A percentile compares a stretch with the other conserved stretches of the same genome.
Conservation (phyloP, 2,888 invertebrate species). For the Torymus texanus region DNA sequence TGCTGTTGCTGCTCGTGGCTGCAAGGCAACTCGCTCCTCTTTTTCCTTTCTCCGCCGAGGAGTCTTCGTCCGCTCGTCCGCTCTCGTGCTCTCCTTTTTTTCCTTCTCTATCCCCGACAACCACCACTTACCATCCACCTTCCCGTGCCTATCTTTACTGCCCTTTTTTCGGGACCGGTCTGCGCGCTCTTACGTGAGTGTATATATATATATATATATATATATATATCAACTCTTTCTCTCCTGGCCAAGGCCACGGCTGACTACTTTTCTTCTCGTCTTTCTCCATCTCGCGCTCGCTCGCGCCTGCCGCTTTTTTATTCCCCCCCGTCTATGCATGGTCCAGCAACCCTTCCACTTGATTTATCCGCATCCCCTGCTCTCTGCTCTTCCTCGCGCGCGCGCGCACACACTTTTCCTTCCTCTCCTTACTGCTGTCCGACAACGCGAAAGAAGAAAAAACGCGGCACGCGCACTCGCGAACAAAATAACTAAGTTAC, state of each 20-base stretch:
- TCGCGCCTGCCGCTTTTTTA: constrained; percentile 27
- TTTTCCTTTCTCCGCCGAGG: constrained; percentile 38
- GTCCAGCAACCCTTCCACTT: constrained; percentile 69
- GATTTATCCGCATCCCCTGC: constrained; percentile 68
- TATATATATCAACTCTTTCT: not conserved
- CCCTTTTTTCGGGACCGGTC: constrained; percentile 57
- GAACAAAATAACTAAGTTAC: constrained; percentile 32
- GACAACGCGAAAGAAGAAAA: not conserved
- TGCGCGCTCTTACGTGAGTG: constrained; percentile 11
- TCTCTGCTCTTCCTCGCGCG: constrained; percentile 37
- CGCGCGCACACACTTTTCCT: constrained; percentile 5
- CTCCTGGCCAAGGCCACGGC: constrained; percentile 50
- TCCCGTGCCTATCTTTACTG: constrained; percentile 55
- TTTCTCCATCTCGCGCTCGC: constrained; percentile 39
- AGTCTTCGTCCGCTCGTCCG: constrained; percentile 34
- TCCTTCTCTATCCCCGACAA: constrained; percentile 54
- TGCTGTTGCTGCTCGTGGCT: constrained; percentile 44
- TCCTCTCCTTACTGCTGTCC: constrained; percentile 1
- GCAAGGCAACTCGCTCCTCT: constrained; percentile 46
- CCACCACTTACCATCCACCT: constrained; percentile 56
- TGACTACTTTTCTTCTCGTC: constrained; percentile 50
- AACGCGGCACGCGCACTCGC: constrained; percentile 7
- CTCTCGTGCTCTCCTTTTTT: constrained; percentile 53
- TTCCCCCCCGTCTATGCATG: constrained; percentile 59
- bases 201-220: not conserved